Percentiles rank a stretch among this genome's conserved stretches.
Conservation (phyloP, 1,140 invertebrate species). For the Propsilocerus akamusi region DNA sequence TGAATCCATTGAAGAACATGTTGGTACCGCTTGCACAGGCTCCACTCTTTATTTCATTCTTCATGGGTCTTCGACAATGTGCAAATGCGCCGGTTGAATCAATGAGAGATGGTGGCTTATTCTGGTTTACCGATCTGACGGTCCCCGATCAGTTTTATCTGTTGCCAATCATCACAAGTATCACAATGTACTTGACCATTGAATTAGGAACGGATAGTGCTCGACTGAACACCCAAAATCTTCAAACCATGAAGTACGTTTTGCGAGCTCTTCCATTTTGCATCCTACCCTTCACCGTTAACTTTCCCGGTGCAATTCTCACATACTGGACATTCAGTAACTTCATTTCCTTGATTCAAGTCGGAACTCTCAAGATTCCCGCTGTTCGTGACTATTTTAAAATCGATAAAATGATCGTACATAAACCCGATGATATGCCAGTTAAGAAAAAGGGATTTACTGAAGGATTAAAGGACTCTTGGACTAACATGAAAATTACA, state of each 20-base stretch:
- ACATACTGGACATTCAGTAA: constrained; percentile 86
- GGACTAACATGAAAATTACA: constrained; percentile 66
- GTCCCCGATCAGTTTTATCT: constrained; percentile 75
- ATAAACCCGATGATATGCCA: constrained; percentile 34
- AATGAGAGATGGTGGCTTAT: constrained; percentile 70
- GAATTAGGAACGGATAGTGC: constrained; percentile 68
- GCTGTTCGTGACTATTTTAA: constrained; percentile 54
- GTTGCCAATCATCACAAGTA: constrained; percentile 67
- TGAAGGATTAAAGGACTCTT: constrained; percentile 61
- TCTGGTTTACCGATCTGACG: constrained; percentile 88
- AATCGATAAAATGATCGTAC: constrained; percentile 44
- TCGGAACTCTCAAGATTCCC: constrained; percentile 55
- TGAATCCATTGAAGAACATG: constrained; percentile 66
- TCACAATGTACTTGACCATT: constrained; percentile 61
- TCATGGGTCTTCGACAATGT: constrained; percentile 68
- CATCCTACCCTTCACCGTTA: constrained; percentile 68
- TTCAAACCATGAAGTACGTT: constrained; percentile 51
- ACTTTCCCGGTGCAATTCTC: constrained; percentile 76
- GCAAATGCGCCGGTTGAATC: constrained; percentile 72
- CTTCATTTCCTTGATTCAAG: constrained; percentile 71
- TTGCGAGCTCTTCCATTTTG: constrained; percentile 57
- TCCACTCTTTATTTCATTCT: constrained; percentile 83
- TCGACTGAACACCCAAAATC: constrained; percentile 36
- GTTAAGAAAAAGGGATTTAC: constrained; percentile 57
- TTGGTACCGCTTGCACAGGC: constrained; percentile 66